Conservation (phyloP, 2,888 invertebrate genomes). For the Ernsta delagoae region DNA sequence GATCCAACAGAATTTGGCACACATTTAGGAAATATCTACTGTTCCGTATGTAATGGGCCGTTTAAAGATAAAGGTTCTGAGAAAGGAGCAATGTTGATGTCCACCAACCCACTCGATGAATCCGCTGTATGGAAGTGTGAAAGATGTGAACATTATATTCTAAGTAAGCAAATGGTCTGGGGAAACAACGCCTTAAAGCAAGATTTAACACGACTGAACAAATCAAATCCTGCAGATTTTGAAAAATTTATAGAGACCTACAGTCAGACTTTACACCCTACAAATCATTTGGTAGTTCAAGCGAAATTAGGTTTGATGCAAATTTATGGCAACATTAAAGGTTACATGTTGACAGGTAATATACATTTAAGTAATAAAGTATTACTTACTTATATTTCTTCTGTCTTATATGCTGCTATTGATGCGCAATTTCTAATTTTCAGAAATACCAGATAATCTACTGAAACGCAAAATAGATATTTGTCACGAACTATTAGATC, state of each 20-base stretch:
- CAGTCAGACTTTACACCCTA: constrained; percentile 86
- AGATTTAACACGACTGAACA: constrained; percentile 84
- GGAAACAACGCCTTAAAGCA: constrained; percentile 86
- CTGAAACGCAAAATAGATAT: constrained; percentile 86
- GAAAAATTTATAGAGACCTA: constrained; percentile 88
- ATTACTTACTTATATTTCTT: too few relatives aligned
- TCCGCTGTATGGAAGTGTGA: constrained; percentile 87
- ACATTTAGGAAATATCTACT: constrained; percentile 86
- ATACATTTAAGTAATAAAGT: not conserved
- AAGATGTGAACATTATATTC: constrained; percentile 84
- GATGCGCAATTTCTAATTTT: too few relatives aligned
- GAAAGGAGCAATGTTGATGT: constrained; percentile 80
- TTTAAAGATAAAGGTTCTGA: constrained; percentile 50
- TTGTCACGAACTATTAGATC: constrained; percentile 87
- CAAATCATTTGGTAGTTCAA: constrained; percentile 87
- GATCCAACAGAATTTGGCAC: constrained; percentile 89
- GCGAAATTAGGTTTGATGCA: constrained; percentile 89
- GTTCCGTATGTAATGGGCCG: constrained; percentile 85
- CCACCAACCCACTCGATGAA: constrained; percentile 85
- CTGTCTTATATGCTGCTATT: too few relatives aligned
- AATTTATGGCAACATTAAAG: constrained; percentile 87
- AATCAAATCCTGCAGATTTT: constrained; percentile 79
- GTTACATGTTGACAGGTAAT: constrained; percentile 83
- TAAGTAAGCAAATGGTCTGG: constrained; percentile 85
- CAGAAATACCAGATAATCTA: constrained; percentile 84